Percentiles rank a stretch among this genome's conserved stretches.
These are phyloP conservation scores for Coenonympha glycerion DNA, from an alignment of 2,888 invertebrate species.

Conservation along the genomic window DNA sequence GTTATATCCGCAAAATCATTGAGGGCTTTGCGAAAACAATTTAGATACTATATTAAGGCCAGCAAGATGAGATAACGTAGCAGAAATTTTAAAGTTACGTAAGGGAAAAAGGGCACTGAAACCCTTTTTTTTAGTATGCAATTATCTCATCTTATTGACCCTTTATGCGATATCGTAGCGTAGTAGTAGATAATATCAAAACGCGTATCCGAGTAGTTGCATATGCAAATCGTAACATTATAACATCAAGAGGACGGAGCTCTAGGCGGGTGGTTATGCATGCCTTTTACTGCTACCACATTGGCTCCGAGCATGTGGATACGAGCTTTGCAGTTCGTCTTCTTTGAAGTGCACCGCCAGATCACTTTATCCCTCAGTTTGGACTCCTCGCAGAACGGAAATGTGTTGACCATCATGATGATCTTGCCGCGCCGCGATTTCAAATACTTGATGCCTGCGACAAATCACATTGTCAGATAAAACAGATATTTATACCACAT, in stretches of 20 bases:
- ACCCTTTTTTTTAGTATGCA: too few relatives aligned
- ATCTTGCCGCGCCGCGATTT: constrained; percentile 72
- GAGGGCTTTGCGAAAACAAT: too few relatives aligned
- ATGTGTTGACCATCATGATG: constrained; percentile 74
- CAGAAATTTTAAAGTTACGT: too few relatives aligned
- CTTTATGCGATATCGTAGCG: too few relatives aligned
- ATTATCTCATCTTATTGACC: too few relatives aligned
- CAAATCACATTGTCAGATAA: constrained; percentile 48
- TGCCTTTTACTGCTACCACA: constrained; percentile 70
- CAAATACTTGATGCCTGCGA: constrained; percentile 70
- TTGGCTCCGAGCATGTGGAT: constrained; percentile 69
- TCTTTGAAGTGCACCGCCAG: constrained; percentile 73
- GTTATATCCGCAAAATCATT: too few relatives aligned
- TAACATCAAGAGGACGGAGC: constrained; percentile 42
- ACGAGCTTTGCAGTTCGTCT: constrained; percentile 71
- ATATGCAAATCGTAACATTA: constrained; percentile 28
- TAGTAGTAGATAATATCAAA: too few relatives aligned
- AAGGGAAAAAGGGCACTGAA: too few relatives aligned
- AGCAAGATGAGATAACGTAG: too few relatives aligned
- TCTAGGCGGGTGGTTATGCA: constrained; percentile 71
- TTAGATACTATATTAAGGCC: too few relatives aligned
- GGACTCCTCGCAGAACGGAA: constrained; percentile 73
- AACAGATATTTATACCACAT: constrained; percentile 15
- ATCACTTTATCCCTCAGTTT: constrained; percentile 71
- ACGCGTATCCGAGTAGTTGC: too few relatives aligned